phyloP scores from a whole-genome alignment of 1,140 invertebrate genomes.

The Chironomus striatipennis region DNA sequence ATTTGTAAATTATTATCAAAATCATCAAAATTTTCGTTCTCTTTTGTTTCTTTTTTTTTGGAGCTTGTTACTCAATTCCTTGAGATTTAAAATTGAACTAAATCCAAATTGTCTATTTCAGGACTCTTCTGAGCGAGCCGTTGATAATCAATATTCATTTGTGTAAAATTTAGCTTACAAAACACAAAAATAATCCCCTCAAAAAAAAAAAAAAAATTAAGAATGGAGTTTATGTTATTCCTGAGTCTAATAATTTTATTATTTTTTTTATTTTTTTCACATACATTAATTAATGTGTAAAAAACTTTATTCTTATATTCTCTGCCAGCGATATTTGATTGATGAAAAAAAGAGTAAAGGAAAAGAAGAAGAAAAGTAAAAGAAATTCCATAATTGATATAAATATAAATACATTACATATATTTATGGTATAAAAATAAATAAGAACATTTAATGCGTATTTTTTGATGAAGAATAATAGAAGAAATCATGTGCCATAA shows the following conservation, averaged over 20 bases:
- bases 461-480: slow-evolving; percentile 14
- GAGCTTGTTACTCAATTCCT: neutral
- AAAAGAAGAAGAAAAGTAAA: neutral
- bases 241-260: neutral
- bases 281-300: neutral
- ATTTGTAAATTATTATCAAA: slow-evolving; percentile 11
- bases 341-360: neutral
- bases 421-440: neutral
- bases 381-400: slow-evolving; percentile 1
- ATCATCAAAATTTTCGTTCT: neutral
- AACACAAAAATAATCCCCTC: neutral
- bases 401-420: neutral
- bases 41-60: slow-evolving; percentile 6
- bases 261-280: neutral
- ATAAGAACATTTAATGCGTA: slow-evolving; percentile 8
- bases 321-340: neutral
- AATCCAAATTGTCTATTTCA: neutral
- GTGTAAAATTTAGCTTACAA: slow-evolving; percentile 40
- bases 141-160: slow-evolving; percentile 59
- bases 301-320: neutral
- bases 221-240: neutral
- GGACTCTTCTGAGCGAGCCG: slow-evolving; percentile 39
- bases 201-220: neutral
- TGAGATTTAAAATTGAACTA: neutral
- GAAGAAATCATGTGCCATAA: slow-evolving; percentile 7